Evolutionary conservation across 92 coral and sea anemone species (phyloP).

Genomic region (Porites divaricata): DNA sequence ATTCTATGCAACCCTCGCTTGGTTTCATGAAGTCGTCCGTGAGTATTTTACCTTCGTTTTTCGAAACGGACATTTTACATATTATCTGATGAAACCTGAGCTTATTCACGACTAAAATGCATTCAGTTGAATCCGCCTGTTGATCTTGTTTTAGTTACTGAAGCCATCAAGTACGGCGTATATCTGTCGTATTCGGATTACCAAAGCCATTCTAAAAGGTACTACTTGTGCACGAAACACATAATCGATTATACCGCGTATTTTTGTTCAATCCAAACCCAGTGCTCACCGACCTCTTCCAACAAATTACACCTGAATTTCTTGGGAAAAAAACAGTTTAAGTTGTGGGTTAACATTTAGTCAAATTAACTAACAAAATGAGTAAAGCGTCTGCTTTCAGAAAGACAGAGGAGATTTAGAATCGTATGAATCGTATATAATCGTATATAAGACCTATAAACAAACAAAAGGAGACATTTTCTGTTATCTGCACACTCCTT

Average conservation of each 20-base stretch:
- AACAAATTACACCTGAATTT: no score
- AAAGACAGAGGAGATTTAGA: neutral
- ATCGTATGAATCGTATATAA: no score
- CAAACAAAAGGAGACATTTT: constrained; percentile 28
- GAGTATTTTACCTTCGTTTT: constrained; percentile 15
- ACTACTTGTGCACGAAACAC: neutral
- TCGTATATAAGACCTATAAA: constrained; percentile 18
- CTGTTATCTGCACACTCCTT: constrained; percentile 12
- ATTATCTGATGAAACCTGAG: constrained; percentile 42
- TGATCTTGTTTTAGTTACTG: constrained; percentile 25
- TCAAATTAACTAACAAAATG: neutral
- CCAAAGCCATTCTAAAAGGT: neutral
- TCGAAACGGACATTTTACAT: constrained; percentile 32
- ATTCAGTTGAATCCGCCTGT: constrained; percentile 7
- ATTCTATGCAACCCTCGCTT: constrained; percentile 21
- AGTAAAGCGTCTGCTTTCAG: neutral
- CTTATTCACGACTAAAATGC: constrained; percentile 27
- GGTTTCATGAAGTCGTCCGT: constrained; percentile 4
- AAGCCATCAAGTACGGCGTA: neutral
- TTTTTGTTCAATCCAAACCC: neutral
- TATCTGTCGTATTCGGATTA: constrained; percentile 21
- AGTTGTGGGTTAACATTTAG: neutral
- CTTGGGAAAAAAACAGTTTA: no score
- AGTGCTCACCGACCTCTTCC: neutral
- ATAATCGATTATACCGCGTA: neutral